Evolutionary conservation across 2,113 vertebrate genomes (phyloP).

Genomic region (Ginglymostoma cirratum): DNA sequence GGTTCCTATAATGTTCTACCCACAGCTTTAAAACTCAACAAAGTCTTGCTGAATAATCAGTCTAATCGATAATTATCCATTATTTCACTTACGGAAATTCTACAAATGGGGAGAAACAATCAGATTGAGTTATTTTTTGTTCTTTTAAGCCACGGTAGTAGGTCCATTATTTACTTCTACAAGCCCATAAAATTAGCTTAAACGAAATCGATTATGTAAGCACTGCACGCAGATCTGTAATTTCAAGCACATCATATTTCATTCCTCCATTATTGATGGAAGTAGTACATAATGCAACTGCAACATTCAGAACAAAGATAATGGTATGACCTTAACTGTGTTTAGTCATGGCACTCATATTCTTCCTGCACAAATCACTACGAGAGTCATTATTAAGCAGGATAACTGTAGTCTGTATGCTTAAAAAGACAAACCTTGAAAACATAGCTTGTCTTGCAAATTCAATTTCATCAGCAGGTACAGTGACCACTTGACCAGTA

Average conservation of each 20-base stretch:
- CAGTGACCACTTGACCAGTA: slow-evolving; percentile 69
- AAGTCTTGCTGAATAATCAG: neutral
- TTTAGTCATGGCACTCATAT: neutral
- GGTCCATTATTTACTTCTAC: neutral
- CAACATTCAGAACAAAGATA: neutral
- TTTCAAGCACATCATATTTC: neutral
- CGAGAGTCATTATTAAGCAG: neutral
- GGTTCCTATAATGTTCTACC: too few relatives aligned
- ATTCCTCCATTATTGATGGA: neutral
- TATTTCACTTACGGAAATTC: neutral
- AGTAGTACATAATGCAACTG: neutral
- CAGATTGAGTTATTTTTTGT: neutral
- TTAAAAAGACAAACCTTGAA: slow-evolving; percentile 56
- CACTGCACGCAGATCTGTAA: neutral
- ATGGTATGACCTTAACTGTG: neutral
- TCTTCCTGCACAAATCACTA: neutral
- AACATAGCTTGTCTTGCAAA: slow-evolving; percentile 77
- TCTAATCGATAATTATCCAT: neutral
- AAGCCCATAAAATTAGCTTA: neutral
- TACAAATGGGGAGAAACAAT: neutral
- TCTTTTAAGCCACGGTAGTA: neutral
- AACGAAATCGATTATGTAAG: neutral
- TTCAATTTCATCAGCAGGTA: slow-evolving; percentile 65
- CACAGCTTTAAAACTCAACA: neutral
- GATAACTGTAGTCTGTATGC: neutral